Evolutionary conservation across 2,113 vertebrate species (phyloP), one percentile per base, ranked within the genome.

Genomic region (Chamaetylas fuelleborni): DNA sequence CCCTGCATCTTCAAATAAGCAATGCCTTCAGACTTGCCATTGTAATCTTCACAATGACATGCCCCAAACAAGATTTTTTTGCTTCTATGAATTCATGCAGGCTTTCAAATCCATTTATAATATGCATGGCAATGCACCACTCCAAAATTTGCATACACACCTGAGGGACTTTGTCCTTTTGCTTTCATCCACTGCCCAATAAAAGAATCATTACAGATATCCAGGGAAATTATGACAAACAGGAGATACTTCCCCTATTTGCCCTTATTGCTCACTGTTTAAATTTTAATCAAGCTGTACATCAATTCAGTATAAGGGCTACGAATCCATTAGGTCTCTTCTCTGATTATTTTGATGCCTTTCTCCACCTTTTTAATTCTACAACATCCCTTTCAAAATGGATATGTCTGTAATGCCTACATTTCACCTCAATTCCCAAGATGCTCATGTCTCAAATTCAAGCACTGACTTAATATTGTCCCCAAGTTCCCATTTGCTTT

Each of bases 401-500:
- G 19, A 2, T 33, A 33, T 16, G 38, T 14, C 45, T 2, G 3
- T 45, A 31, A 65, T 66, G 19, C 58, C 81, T 38, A 15, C 18
- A 22, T 28, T 60, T 70, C n/a, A 81, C 11, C 33, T 69, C 79
- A 42, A 5, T 34, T 25, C 53, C 34, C 10, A 66, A 60, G n/a
- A 40, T 23, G 36, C 15, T 80, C 34, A 7, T 14, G 12, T 38
- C 70, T 72, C 54, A 19, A 54, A 76, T 36, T 82, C 42, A 88
- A 88, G 61, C 25, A 58, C 9, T 5, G 1, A 40, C 19, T 66
- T 47, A 42, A 70, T 0, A 0, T 24, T 51, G 14, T n/a, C 5
- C 6, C 7, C 0, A 2, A 82, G 74, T 28, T 80, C 50, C 84
- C 19, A 60, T 26, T 90, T 90, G 66, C 20, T 73, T 73, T 69